Conservation (phyloP, 2,113 vertebrate species). For the Recurvirostra avosetta region DNA sequence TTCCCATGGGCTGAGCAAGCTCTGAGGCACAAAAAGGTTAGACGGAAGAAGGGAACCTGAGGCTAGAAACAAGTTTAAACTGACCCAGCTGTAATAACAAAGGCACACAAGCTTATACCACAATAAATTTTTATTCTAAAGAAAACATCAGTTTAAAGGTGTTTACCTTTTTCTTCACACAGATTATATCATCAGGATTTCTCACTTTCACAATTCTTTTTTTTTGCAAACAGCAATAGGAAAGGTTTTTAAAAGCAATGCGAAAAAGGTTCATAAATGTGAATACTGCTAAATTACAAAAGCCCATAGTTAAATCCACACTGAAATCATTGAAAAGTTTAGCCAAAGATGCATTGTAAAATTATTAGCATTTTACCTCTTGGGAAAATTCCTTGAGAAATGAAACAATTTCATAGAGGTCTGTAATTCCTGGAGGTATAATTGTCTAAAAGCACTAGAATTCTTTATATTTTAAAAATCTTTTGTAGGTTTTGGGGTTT, state of each 20-base stretch:
- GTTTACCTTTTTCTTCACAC: background rate
- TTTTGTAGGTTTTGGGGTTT: background rate
- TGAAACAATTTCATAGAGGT: background rate
- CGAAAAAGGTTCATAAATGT: background rate
- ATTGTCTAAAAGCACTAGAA: background rate
- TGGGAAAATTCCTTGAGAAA: background rate
- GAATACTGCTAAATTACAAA: background rate
- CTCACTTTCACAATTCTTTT: background rate
- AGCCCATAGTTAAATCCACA: background rate
- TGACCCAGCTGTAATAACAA: slow-evolving; percentile 81
- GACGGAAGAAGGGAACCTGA: background rate
- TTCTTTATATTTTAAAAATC: background rate
- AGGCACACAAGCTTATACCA: background rate
- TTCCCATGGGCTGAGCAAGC: slow-evolving; percentile 54
- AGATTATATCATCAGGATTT: background rate
- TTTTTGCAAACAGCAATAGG: background rate
- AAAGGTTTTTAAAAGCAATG: background rate
- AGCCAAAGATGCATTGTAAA: background rate
- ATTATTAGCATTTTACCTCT: background rate
- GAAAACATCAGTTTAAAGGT: background rate
- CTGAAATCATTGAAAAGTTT: background rate
- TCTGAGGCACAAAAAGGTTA: slow-evolving; percentile 24
- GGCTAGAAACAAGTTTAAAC: slow-evolving; percentile 28
- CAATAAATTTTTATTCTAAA: background rate
- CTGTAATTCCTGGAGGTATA: background rate